phyloP scores from a whole-genome alignment of 2,797 vertebrate genomes.

The Benthosema pterotum region DNA sequence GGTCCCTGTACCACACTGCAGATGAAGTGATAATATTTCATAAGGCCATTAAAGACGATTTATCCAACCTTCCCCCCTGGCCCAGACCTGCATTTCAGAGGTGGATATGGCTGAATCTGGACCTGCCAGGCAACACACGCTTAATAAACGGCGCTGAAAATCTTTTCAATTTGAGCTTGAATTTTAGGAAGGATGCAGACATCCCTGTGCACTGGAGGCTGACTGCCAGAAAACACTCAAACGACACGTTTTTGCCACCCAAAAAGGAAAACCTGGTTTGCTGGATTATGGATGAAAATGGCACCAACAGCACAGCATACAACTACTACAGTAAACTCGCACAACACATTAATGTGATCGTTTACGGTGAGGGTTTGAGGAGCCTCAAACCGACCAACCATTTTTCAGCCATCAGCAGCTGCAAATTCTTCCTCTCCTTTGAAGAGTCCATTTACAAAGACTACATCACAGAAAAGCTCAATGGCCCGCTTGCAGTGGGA shows the following conservation, averaged over 20 bases:
- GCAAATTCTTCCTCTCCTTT: conserved; percentile 89
- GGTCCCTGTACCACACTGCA: conserved; percentile 80
- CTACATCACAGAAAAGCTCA: conserved; percentile 88
- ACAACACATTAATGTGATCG: conserved; percentile 84
- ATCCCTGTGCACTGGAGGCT: conserved; percentile 83
- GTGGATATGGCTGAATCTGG: conserved; percentile 91
- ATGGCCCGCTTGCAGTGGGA: conserved; percentile 81
- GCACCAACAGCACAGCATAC: conserved; percentile 65
- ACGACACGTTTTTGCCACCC: conserved; percentile 79
- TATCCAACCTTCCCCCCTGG: conserved; percentile 84
- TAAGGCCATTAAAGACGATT: conserved; percentile 81
- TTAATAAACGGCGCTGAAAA: conserved; percentile 83
- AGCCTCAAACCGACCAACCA: conserved; percentile 76
- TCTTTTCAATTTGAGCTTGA: conserved; percentile 89
- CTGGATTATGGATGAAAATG: conserved; percentile 85
- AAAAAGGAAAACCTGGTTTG: conserved; percentile 86
- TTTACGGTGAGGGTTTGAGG: conserved; percentile 81
- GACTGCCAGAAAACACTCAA: conserved; percentile 69
- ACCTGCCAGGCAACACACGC: conserved; percentile 83
- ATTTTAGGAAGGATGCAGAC: conserved; percentile 86
- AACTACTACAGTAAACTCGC: conserved; percentile 83
- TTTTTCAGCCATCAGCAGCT: conserved; percentile 83
- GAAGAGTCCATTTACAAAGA: conserved; percentile 89
- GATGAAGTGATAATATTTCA: conserved; percentile 86
- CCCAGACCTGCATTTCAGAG: conserved; percentile 85